Evolutionary conservation across 1,140 invertebrate genomes (phyloP), one percentile per base, ranked within the genome.

Genomic region (Scaptomyza graminum): DNA sequence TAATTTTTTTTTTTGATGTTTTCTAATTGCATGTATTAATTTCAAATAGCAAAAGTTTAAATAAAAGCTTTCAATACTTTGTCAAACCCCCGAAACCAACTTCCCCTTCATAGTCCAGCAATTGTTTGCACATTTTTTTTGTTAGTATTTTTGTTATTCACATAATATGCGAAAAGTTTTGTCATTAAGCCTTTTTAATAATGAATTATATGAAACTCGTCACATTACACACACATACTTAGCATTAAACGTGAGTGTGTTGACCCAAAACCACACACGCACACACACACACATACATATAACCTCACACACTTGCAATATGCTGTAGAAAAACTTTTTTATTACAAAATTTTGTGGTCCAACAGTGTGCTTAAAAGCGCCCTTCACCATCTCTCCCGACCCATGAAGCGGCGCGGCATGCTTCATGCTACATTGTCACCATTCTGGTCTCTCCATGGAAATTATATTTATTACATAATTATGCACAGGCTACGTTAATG

Each of bases 171-270:
- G 62, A 72, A 85, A 85, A 85, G 69, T 85, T 85, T 85, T 85
- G 81, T 85, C 82, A 85, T 85, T 85, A 85, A 87, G 81, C 82
- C 82, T 70, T 85, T 85, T 85, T 77, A 85, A 85, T 85, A 85
- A 85, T 85, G 74, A 81, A 85, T 87, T 84, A 77, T 74, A 77
- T 76, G 12, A n/a, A n/a, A 62, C 28, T 49, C 63, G 54, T 60
- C 61, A 70, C 37, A 65, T 50, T 52, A 39, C 55, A 39, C 15
- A 51, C 56, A 50, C 56, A 44, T 41, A 54, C 41, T 41, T 16
- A 8, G 11, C 22, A 41, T 15, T 34, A 61, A 18, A 13, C 31
- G 39, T 52, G 43, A 65, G 55, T 70, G 72, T 78, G 72, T 67
- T 76, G 80, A 84, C 72, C 73, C 73, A 76, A 67, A 76, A 46